Conservation (phyloP, 1,140 invertebrate genomes). For the Wasmannia auropunctata region DNA sequence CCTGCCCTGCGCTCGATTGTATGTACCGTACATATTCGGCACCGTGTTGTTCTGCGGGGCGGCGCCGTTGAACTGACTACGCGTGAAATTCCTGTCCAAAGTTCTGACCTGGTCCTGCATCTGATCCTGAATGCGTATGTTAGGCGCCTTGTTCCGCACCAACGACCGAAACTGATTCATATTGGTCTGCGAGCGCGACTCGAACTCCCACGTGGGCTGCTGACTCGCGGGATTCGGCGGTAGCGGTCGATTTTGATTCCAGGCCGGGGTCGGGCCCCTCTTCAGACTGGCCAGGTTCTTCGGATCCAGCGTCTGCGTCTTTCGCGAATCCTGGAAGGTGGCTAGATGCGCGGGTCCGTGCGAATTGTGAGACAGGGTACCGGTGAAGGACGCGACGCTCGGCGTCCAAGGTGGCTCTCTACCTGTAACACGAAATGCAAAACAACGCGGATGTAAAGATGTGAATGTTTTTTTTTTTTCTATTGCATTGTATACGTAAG, state of each 20-base stretch:
- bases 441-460: not conserved
- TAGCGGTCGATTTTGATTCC: conserved; percentile 82
- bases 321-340: conserved; percentile 83
- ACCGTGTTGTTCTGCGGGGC: conserved; percentile 78
- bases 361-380: conserved; percentile 83
- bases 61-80: conserved; percentile 81
- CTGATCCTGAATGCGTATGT: conserved; percentile 82
- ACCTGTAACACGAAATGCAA: conserved; percentile 70
- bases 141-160: conserved; percentile 82
- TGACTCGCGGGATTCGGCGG: conserved; percentile 78
- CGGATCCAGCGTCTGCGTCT: conserved; percentile 84
- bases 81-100: conserved; percentile 82
- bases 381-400: conserved; percentile 83
- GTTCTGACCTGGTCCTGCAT: conserved; percentile 84
- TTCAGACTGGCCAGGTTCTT: conserved; percentile 83
- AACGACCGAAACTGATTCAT: conserved; percentile 85
- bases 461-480: no score
- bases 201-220: conserved; percentile 83
- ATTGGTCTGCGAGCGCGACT: conserved; percentile 83
- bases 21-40: conserved; percentile 85
- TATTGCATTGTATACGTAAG: not conserved
- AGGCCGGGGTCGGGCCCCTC: conserved; percentile 80
- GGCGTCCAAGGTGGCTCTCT: conserved; percentile 84
- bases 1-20: conserved; percentile 81
- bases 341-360: conserved; percentile 83